phyloP scores from a whole-genome alignment of 2,113 vertebrate genomes.

The Rhea pennata region DNA sequence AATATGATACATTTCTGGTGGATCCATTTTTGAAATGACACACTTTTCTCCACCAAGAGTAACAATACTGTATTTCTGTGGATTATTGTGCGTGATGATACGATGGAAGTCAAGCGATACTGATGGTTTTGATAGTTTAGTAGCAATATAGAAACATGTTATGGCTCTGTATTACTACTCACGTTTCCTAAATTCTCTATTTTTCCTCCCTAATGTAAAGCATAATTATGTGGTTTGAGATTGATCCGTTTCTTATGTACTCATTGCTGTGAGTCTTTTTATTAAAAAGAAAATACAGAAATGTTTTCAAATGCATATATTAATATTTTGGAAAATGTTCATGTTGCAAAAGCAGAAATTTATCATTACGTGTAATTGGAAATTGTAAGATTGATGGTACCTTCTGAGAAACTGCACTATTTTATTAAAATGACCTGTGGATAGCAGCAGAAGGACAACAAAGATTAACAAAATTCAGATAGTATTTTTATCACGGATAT shows the following conservation, averaged over 20 bases:
- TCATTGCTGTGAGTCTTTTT: neutral
- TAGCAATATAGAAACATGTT: slow-evolving; percentile 1
- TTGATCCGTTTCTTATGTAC: neutral
- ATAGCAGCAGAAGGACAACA: neutral
- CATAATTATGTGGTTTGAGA: neutral
- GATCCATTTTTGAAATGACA: slow-evolving; percentile 27
- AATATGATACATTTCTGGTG: neutral
- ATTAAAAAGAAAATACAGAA: neutral
- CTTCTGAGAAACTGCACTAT: neutral
- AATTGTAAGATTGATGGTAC: neutral
- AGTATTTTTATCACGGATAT: neutral
- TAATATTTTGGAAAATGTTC: neutral
- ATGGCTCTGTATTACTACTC: neutral
- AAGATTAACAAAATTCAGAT: neutral
- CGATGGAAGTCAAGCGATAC: slow-evolving; percentile 21
- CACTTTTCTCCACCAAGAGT: slow-evolving; percentile 13
- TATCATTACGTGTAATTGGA: neutral
- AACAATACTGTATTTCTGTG: neutral
- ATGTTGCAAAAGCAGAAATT: neutral
- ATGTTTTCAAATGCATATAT: neutral
- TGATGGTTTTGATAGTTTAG: slow-evolving; percentile 52
- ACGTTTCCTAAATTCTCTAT: neutral
- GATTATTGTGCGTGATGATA: slow-evolving; percentile 43
- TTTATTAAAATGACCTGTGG: neutral
- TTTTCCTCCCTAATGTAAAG: neutral